These are phyloP conservation scores for Heliconius eleuchia DNA, from an alignment of 1,140 invertebrate genomes.

Conservation along the genomic window DNA sequence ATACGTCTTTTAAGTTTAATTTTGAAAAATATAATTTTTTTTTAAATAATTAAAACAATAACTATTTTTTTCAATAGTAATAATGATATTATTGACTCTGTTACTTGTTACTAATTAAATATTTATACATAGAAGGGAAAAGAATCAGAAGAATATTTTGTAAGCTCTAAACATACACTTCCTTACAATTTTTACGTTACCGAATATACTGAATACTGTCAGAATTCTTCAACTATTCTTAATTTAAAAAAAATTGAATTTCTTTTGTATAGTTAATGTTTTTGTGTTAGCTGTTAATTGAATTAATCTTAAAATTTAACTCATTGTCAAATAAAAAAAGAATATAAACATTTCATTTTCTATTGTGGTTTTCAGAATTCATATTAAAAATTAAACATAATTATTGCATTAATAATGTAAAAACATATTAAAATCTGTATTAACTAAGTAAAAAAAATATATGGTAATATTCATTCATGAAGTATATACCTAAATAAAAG, in stretches of 20 bases:
- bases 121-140: not conserved
- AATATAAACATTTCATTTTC: not conserved
- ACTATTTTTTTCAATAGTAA: not conserved
- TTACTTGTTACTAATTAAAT: not conserved
- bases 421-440: not conserved
- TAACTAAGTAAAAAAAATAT: not conserved
- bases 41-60: not conserved
- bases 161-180: not conserved
- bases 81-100: slow-evolving; percentile 3
- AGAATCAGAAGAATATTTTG: not conserved
- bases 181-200: no score
- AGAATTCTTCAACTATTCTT: no score
- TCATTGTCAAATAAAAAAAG: no score
- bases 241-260: not conserved
- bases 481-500: not conserved
- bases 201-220: no score
- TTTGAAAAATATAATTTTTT: not conserved
- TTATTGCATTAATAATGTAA: not conserved
- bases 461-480: not conserved
- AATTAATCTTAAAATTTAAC: no score
- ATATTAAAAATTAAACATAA: not conserved
- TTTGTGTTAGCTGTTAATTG: no score
- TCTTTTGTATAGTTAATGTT: no score
- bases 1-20: not conserved
- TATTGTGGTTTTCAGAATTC: not conserved